These are phyloP conservation scores for Lutjanus campechanus DNA, from an alignment of 2,797 vertebrate species.

Conservation along the genomic window DNA sequence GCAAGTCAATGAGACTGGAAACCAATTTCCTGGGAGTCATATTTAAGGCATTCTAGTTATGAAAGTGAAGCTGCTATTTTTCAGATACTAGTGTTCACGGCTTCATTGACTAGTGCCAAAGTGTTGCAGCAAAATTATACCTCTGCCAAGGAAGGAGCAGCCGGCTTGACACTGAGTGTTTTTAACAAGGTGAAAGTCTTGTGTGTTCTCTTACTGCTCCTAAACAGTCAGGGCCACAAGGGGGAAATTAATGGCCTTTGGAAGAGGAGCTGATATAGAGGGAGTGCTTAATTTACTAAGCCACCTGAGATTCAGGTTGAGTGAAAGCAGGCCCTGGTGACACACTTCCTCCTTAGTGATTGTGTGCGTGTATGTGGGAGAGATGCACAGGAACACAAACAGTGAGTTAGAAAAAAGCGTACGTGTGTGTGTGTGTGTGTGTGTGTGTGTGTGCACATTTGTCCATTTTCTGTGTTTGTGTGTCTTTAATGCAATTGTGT, in stretches of 20 bases:
- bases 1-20: slow-evolving; percentile 24
- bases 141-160: slow-evolving; percentile 29
- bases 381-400: slow-evolving; percentile 36
- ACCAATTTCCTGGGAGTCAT: slow-evolving; percentile 35
- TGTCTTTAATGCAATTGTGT: slow-evolving; percentile 9
- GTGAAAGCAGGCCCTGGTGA: slow-evolving; percentile 66
- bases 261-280: slow-evolving; percentile 62
- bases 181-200: slow-evolving; percentile 60
- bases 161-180: slow-evolving; percentile 45
- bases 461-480: slow-evolving; percentile 7
- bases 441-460: background rate
- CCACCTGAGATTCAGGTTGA: slow-evolving; percentile 77
- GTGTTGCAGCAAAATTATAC: slow-evolving; percentile 34
- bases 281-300: slow-evolving; percentile 73
- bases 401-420: background rate
- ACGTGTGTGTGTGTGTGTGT: background rate
- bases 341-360: slow-evolving; percentile 55
- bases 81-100: slow-evolving; percentile 6
- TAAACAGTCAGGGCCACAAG: slow-evolving; percentile 66
- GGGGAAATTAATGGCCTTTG: slow-evolving; percentile 74
- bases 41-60: slow-evolving; percentile 30
- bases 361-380: slow-evolving; percentile 2
- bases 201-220: slow-evolving; percentile 45
- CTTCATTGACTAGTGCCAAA: slow-evolving; percentile 4
- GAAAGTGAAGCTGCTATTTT: slow-evolving; percentile 31